Evolutionary conservation across 2,888 invertebrate species (phyloP).

Genomic region (Phlogophora meticulosa): DNA sequence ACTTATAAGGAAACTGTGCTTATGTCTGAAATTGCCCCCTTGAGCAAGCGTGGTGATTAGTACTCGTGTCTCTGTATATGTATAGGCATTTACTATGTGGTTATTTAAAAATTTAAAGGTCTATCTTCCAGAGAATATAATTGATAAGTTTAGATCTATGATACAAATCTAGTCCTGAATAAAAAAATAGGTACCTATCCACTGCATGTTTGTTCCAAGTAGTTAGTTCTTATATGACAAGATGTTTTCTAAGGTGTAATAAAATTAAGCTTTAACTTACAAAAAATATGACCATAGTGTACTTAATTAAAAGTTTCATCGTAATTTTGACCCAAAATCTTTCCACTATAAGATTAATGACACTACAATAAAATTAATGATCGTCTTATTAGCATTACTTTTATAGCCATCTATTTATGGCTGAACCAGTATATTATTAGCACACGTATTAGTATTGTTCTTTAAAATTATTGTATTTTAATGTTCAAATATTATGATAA

Average conservation of each 20-base stretch:
- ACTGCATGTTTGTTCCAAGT: not conserved
- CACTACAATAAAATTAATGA: constrained; percentile 15
- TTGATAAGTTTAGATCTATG: not conserved
- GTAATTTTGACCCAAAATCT: not conserved
- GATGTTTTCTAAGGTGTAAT: not conserved
- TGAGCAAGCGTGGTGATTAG: too few species aligned
- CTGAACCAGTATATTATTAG: constrained; percentile 23
- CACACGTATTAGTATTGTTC: constrained; percentile 39
- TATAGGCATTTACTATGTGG: too few species aligned
- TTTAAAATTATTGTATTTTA: constrained; percentile 30
- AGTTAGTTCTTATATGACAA: not conserved
- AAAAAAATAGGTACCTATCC: too few species aligned
- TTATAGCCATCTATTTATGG: constrained; percentile 18
- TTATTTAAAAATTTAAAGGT: not conserved
- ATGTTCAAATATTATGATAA: constrained; percentile 24
- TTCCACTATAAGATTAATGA: constrained; percentile 1
- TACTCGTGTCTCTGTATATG: too few species aligned
- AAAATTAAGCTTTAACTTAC: too few species aligned
- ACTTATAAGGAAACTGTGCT: too few species aligned
- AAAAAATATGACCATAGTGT: too few species aligned
- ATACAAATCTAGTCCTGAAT: not conserved
- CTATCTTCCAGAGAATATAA: not conserved
- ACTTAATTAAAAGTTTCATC: not conserved
- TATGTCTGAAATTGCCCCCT: too few species aligned
- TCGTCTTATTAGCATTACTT: constrained; percentile 19